These are phyloP conservation scores for Amyelois transitella DNA, from an alignment of 1,140 invertebrate species.

Conservation along the genomic window DNA sequence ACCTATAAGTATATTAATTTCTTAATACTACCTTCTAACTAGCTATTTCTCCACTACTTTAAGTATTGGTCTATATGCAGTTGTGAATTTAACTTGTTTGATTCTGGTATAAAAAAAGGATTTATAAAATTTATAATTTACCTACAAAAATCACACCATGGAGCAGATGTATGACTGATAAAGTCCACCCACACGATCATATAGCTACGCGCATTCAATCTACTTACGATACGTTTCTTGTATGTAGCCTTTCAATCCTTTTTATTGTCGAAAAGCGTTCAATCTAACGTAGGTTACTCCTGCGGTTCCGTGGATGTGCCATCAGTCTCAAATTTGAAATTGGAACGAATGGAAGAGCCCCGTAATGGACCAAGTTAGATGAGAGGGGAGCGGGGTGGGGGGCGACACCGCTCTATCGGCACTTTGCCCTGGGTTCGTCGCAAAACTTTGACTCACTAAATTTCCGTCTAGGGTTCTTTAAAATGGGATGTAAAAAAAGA, in stretches of 20 bases:
- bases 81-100: too few relatives aligned
- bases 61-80: too few relatives aligned
- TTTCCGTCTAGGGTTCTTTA: constrained; percentile 41
- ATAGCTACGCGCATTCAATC: too few relatives aligned
- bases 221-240: too few relatives aligned
- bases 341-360: constrained; percentile 68
- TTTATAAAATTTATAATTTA: too few relatives aligned
- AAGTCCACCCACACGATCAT: too few relatives aligned
- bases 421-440: constrained; percentile 23
- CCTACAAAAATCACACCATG: background rate
- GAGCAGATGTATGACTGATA: background rate
- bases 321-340: constrained; percentile 72
- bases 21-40: too few relatives aligned
- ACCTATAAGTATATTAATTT: too few relatives aligned
- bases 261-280: constrained; percentile 11
- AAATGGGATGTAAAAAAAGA: constrained; percentile 35
- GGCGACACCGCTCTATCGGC: constrained; percentile 17
- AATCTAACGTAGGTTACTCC: constrained; percentile 9
- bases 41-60: too few relatives aligned
- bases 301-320: constrained; percentile 55
- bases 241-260: constrained; percentile 5
- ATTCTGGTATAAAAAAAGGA: too few relatives aligned
- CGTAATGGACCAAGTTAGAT: constrained; percentile 71
- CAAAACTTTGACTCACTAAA: constrained; percentile 51
- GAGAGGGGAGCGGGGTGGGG: constrained; percentile 39